These are phyloP conservation scores for Ostrea edulis DNA, from an alignment of 1,140 invertebrate genomes.

Conservation along the genomic window DNA sequence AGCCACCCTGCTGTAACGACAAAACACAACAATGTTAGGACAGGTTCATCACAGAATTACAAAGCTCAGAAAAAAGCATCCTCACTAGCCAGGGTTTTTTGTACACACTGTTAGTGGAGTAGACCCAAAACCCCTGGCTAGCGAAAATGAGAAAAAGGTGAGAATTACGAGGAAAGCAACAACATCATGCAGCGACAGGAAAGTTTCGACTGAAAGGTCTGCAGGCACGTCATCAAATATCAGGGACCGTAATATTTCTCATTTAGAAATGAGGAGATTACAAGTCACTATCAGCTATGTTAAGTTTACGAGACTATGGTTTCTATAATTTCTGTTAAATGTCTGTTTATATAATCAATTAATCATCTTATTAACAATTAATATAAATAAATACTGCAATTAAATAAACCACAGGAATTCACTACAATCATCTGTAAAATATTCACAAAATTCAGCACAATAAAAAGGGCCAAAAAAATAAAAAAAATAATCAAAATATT, in stretches of 20 bases:
- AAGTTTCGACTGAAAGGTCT: not conserved
- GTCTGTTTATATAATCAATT: not conserved
- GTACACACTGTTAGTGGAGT: no score
- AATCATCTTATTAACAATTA: not conserved
- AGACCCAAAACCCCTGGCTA: no score
- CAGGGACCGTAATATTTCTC: no score
- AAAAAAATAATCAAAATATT: not conserved
- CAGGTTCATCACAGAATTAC: not conserved
- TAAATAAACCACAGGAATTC: no score
- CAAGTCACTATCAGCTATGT: no score
- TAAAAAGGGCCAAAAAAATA: not conserved
- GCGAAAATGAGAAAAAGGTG: not conserved
- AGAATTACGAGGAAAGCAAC: not conserved
- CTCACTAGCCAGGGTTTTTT: no score
- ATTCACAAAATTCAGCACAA: no score
- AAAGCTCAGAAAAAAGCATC: constrained; percentile 1
- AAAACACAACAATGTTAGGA: not conserved
- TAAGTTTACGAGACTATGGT: not conserved
- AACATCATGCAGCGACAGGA: not conserved
- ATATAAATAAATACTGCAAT: no score
- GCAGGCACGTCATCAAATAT: no score
- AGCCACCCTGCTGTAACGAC: constrained; percentile 8
- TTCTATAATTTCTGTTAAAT: not conserved
- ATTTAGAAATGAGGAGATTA: no score
- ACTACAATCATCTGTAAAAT: no score